These are phyloP conservation scores for Ochropleura plecta DNA, from an alignment of 2,888 invertebrate genomes.

Conservation along the genomic window DNA sequence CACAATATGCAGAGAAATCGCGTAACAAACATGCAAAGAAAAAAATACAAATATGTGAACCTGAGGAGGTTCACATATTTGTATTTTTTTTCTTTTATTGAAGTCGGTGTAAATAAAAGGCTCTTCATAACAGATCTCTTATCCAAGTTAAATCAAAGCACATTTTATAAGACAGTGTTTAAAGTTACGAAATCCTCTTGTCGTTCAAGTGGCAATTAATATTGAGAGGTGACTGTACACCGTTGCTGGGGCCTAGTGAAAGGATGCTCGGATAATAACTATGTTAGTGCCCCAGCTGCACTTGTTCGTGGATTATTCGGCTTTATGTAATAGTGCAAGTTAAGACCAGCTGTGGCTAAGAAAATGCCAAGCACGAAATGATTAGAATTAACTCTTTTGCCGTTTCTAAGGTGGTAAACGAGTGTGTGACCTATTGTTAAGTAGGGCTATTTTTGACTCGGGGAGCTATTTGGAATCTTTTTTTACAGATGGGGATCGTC, in stretches of 20 bases:
- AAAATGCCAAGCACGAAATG: neutral
- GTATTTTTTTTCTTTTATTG: too few species aligned
- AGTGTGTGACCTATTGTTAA: too few species aligned
- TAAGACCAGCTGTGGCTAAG: neutral
- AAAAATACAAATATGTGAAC: too few species aligned
- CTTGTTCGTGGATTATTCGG: conserved; percentile 1
- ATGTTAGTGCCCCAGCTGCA: conserved; percentile 12
- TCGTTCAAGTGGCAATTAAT: conserved; percentile 37
- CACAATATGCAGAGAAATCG: too few species aligned
- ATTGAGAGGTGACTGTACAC: conserved; percentile 10
- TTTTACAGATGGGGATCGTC: too few species aligned
- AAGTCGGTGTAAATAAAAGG: neutral
- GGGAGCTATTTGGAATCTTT: too few species aligned
- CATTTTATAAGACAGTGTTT: conserved; percentile 26
- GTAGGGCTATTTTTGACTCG: too few species aligned
- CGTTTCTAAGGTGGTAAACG: too few species aligned
- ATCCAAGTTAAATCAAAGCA: conserved; percentile 26
- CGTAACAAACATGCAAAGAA: too few species aligned
- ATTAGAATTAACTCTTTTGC: too few species aligned
- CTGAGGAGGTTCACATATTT: too few species aligned
- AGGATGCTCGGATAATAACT: conserved; percentile 45
- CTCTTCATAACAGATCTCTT: conserved; percentile 11
- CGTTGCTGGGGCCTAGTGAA: conserved; percentile 45
- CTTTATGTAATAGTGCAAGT: neutral
- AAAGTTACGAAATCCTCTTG: conserved; percentile 44